These are phyloP conservation scores for Amaurobius ferox DNA, from an alignment of 2,888 invertebrate species.

Conservation along the genomic window DNA sequence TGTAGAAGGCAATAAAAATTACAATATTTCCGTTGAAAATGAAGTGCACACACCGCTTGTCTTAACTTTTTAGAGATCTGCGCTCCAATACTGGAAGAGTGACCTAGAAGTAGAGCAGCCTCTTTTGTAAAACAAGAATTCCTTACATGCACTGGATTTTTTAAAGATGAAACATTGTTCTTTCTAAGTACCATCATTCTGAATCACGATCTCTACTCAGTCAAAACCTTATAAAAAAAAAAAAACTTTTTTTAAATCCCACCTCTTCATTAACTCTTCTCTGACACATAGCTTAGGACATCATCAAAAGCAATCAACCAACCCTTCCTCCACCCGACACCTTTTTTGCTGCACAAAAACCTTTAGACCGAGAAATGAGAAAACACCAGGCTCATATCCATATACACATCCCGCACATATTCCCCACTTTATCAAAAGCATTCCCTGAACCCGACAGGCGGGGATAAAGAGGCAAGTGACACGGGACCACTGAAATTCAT, in stretches of 20 bases:
- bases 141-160: too few relatives aligned
- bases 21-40: too few relatives aligned
- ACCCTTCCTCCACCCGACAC: constrained; percentile 2
- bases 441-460: constrained; percentile 42
- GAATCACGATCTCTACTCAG: too few relatives aligned
- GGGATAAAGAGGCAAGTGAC: constrained; percentile 64
- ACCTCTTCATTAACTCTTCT: constrained; percentile 2
- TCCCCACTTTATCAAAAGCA: constrained; percentile 39
- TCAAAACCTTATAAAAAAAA: too few relatives aligned
- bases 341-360: constrained; percentile 24
- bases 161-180: too few relatives aligned
- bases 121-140: too few relatives aligned
- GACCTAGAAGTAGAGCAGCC: too few relatives aligned
- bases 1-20: too few relatives aligned
- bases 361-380: constrained; percentile 62
- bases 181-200: too few relatives aligned
- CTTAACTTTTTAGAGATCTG: too few relatives aligned
- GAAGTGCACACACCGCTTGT: too few relatives aligned
- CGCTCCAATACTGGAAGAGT: too few relatives aligned
- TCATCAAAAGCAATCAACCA: constrained; percentile 18
- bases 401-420: constrained; percentile 18
- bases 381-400: constrained; percentile 23
- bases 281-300: constrained; percentile 1
- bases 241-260: not conserved
- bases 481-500: constrained; percentile 53